Evolutionary conservation across 1,140 invertebrate genomes (phyloP), one percentile per base, ranked within the genome.

Genomic region (Drosophila repletoides): DNA sequence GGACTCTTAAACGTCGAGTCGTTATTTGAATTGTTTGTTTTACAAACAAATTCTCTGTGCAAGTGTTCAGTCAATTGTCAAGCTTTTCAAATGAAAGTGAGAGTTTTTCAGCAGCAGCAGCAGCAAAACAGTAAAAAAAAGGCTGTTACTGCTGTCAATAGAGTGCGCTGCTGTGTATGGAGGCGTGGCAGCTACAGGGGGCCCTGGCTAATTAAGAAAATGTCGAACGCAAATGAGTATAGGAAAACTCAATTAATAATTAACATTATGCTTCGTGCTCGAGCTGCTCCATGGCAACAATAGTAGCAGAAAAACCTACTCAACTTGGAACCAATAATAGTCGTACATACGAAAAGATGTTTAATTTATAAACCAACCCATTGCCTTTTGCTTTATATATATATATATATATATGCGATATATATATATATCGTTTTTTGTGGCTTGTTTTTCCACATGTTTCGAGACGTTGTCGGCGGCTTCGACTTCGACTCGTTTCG

Each of bases 41-140:
- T 36, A 72, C 79, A 83, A 83, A 83, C 79, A 84, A 86, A 84
- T 84, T 84, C 80, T 84, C 65, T 76, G 41, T 43, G 46, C 43
- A 64, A 63, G 72, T 81, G 68, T 70, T 67, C 61, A 66, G 58
- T 74, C 75, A 79, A 75, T 84, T 83, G 79, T 67, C 77, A 72
- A 65, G 19, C 34, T 63, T 55, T 17, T 46, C 73, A 60, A 86
- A 84, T 24, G 80, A 84, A 84, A 84, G 79, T 84, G 79, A 84
- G 79, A 84, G 79, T 84, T 81, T 76, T 75, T 72, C 55, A 49
- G 36, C 31, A 52, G 41, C 38, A 55, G 40, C 48, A 46, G 22
- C 19, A 31, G 43, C 21, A 34, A 22, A 41, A 49, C 22, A n/a
- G n/a, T 33, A 67, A 41, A 6, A 52, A 46, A 29, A 31, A 53